Conservation (phyloP, 2,113 vertebrate genomes). For the Paedocypris sp. region DNA sequence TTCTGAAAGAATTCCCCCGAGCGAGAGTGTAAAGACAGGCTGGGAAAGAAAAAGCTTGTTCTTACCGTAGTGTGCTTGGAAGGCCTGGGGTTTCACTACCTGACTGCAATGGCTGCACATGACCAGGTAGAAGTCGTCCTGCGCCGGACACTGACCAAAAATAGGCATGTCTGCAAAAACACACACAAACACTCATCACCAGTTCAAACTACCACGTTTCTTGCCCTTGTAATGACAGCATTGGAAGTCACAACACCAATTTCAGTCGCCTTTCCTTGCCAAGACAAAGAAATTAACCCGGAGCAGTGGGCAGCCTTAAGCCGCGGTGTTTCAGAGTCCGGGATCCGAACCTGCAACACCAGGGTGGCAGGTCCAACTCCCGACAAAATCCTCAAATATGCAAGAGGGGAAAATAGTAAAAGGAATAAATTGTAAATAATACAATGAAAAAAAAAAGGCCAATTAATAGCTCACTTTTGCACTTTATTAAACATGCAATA, state of each 20-base stretch:
- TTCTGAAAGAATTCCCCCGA: conserved; percentile 13
- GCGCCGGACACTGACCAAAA: conserved; percentile 97
- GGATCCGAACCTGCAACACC: no score
- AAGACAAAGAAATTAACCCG: no score
- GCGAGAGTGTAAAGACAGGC: neutral
- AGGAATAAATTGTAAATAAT: no score
- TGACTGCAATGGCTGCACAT: conserved; percentile 98
- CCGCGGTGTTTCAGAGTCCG: no score
- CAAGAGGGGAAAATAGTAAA: no score
- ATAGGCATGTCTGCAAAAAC: conserved; percentile 84
- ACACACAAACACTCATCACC: conserved; percentile 1
- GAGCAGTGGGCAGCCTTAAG: no score
- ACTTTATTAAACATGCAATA: no score
- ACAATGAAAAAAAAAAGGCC: no score
- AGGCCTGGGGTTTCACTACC: conserved; percentile 98
- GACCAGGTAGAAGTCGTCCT: conserved; percentile 98
- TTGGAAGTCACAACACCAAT: neutral
- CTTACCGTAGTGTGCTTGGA: conserved; percentile 99
- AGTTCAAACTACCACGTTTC: neutral
- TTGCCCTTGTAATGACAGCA: neutral
- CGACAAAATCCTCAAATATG: no score
- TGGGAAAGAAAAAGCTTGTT: conserved; percentile 22
- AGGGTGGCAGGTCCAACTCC: no score
- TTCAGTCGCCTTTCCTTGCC: neutral
- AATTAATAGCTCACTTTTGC: no score